Evolutionary conservation across 2,797 vertebrate genomes (phyloP).

Genomic region (Alectoris magna): DNA sequence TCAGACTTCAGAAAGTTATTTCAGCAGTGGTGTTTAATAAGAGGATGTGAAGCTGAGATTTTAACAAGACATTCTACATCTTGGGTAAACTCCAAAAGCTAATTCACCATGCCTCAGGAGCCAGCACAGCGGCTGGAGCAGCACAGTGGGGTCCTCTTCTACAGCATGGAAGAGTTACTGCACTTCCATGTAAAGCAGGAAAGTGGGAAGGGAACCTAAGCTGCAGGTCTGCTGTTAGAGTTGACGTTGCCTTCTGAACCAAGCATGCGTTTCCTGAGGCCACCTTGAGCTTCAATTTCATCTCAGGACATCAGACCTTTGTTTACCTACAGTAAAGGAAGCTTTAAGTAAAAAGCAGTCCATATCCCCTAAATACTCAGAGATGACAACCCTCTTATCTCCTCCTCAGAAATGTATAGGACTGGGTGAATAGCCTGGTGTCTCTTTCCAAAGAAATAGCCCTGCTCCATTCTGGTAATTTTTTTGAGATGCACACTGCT

Average conservation of each 20-base stretch:
- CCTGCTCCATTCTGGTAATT: neutral
- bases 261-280: neutral
- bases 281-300: neutral
- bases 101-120: neutral
- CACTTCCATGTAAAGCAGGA: too few relatives aligned
- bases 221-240: neutral
- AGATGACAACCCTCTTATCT: neutral
- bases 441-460: neutral
- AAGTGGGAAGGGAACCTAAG: neutral
- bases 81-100: neutral
- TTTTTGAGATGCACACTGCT: neutral
- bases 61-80: neutral
- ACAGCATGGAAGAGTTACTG: neutral
- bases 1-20: neutral
- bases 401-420: neutral
- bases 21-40: neutral
- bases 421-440: neutral
- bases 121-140: neutral
- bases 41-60: neutral
- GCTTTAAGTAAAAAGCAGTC: neutral
- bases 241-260: neutral
- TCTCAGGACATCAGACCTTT: neutral
- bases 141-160: rapidly evolving
- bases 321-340: neutral
- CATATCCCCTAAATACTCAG: rapidly evolving